These are phyloP conservation scores for Archaeoteleia sp. DNA, from an alignment of 2,888 invertebrate species.

Conservation along the genomic window DNA sequence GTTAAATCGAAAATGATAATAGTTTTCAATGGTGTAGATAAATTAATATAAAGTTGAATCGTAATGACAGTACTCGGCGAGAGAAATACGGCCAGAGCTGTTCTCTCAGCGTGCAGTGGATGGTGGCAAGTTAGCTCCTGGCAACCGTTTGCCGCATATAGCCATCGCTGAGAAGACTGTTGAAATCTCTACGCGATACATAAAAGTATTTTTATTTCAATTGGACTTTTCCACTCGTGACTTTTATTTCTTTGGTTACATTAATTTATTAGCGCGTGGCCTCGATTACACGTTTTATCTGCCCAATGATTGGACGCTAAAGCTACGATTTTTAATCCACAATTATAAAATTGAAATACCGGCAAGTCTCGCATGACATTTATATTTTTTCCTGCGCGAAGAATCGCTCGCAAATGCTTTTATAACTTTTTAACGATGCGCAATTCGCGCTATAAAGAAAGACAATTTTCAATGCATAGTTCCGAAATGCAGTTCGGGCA, in stretches of 20 bases:
- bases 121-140: constrained; percentile 38
- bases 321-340: constrained; percentile 11
- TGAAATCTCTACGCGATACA: constrained; percentile 25
- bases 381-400: constrained; percentile 1
- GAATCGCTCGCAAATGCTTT: not conserved
- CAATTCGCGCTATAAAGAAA: constrained; percentile 21
- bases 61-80: constrained; percentile 66
- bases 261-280: constrained; percentile 20
- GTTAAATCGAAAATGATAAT: constrained; percentile 57
- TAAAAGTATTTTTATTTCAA: constrained; percentile 29
- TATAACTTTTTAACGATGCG: constrained; percentile 15
- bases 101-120: constrained; percentile 23
- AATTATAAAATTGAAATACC: too few species aligned
- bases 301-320: constrained; percentile 27
- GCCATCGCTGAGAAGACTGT: not conserved
- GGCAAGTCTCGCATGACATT: too few species aligned
- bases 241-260: constrained; percentile 35
- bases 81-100: constrained; percentile 46
- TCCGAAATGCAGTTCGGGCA: constrained; percentile 33
- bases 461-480: constrained; percentile 48
- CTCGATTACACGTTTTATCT: constrained; percentile 19
- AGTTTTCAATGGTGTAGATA: constrained; percentile 59
- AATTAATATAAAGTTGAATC: constrained; percentile 68
- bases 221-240: constrained; percentile 21
- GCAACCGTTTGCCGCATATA: constrained; percentile 25